phyloP scores from a whole-genome alignment of 2,797 vertebrate species.

The Heteromormyrus szaboi region DNA sequence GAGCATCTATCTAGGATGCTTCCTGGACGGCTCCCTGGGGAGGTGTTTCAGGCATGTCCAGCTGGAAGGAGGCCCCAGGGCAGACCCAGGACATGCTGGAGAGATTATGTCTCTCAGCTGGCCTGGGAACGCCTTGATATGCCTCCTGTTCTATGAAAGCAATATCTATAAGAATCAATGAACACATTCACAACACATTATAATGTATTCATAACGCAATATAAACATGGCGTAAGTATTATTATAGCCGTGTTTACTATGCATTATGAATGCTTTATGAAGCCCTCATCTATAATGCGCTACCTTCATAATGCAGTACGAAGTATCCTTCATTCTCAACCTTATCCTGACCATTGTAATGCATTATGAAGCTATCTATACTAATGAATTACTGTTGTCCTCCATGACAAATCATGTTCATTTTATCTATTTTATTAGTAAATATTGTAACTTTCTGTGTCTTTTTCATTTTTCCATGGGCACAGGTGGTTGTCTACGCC shows the following conservation, averaged over 20 bases:
- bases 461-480: neutral
- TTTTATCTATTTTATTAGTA: neutral
- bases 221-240: neutral
- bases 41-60: neutral
- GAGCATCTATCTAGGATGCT: neutral
- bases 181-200: neutral
- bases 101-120: neutral
- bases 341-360: neutral
- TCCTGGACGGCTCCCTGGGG: neutral
- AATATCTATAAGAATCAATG: neutral
- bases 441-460: neutral
- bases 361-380: neutral
- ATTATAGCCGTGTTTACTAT: neutral
- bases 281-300: neutral
- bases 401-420: neutral
- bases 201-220: neutral
- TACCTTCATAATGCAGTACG: neutral
- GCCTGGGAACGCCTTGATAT: neutral
- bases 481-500: slow-evolving; percentile 93
- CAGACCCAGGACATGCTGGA: neutral
- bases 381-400: neutral
- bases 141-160: neutral
- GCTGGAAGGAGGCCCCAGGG: neutral
- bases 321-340: neutral
- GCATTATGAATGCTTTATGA: neutral